Evolutionary conservation across 2,113 vertebrate species (phyloP).

Genomic region (Entelurus aequoreus): DNA sequence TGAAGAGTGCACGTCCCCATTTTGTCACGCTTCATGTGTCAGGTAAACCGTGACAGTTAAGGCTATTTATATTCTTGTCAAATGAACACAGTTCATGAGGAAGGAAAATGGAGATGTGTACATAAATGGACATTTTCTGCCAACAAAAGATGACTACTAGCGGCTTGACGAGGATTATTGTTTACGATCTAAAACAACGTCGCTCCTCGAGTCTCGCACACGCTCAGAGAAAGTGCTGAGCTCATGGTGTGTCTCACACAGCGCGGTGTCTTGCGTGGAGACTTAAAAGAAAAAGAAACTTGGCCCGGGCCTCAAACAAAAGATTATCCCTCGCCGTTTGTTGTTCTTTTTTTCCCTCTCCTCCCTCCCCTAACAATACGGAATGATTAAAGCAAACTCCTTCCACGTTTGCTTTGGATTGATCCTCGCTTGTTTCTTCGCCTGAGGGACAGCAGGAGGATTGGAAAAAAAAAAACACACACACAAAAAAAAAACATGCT

Average conservation of each 20-base stretch:
- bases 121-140: no score
- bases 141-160: no score
- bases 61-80: no score
- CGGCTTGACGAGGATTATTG: no score
- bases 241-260: not conserved
- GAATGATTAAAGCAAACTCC: slow-evolving; percentile 51
- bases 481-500: slow-evolving; percentile 25
- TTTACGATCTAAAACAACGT: no score
- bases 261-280: no score
- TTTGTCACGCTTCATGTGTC: no score
- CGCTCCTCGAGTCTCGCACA: not conserved
- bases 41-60: no score
- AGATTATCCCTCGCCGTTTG: slow-evolving; percentile 43
- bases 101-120: no score
- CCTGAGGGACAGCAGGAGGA: slow-evolving; percentile 16
- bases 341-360: slow-evolving; percentile 8
- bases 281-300: slow-evolving; percentile 13
- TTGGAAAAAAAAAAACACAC: slow-evolving; percentile 23
- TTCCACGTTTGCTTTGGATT: slow-evolving; percentile 52
- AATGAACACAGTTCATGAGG: no score
- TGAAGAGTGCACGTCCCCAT: no score
- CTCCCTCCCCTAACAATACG: slow-evolving; percentile 16
- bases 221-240: not conserved
- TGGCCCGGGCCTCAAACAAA: slow-evolving; percentile 33
- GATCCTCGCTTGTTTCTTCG: slow-evolving; percentile 49